Percentiles rank a stretch among this genome's conserved stretches.
These are phyloP conservation scores for Tricholaema leucomelas DNA, from an alignment of 2,113 vertebrate species.

Conservation along the genomic window DNA sequence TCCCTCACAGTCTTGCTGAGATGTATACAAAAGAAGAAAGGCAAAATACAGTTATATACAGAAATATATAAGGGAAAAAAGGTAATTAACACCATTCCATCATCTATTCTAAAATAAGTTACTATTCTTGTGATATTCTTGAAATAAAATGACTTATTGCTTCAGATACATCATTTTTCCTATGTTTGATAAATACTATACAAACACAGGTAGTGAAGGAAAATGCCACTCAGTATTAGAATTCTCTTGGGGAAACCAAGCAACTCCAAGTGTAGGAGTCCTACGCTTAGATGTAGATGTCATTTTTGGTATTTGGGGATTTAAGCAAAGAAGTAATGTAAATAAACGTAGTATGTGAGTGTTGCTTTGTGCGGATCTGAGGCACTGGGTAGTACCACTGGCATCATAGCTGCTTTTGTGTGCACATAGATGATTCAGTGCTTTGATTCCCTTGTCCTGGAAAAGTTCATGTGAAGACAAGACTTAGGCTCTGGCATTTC, in stretches of 20 bases:
- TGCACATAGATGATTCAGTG: background rate
- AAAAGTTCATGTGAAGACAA: background rate
- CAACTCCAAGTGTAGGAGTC: background rate
- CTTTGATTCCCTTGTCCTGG: background rate
- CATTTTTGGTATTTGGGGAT: background rate
- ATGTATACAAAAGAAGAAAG: no score
- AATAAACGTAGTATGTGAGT: background rate
- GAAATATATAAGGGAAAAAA: no score
- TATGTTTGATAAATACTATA: background rate
- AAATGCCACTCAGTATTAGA: background rate
- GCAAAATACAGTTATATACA: no score
- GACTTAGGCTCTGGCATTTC: background rate
- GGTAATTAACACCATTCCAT: no score
- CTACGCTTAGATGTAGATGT: background rate
- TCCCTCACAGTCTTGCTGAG: no score
- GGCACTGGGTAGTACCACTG: background rate
- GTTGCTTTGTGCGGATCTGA: slow-evolving; percentile 19
- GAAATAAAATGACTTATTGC: background rate
- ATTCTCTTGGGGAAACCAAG: background rate
- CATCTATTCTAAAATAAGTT: background rate
- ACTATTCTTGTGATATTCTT: background rate
- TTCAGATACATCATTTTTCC: background rate
- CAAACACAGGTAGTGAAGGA: background rate
- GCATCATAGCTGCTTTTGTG: background rate
- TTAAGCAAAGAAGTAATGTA: slow-evolving; percentile 25